Conservation (phyloP, 2,113 vertebrate genomes). For the Halcyon malimbica region DNA sequence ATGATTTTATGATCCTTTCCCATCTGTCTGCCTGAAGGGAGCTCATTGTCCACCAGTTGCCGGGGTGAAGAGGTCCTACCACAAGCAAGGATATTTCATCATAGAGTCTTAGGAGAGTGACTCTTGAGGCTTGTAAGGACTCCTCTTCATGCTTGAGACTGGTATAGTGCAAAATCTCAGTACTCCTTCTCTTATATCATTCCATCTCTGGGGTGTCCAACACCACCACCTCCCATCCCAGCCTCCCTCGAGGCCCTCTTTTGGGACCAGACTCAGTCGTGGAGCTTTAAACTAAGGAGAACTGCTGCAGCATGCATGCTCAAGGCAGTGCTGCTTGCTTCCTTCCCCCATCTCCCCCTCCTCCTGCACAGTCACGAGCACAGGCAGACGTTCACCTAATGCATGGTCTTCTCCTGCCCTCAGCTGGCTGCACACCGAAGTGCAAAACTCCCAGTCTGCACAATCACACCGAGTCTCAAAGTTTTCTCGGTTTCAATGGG, state of each 20-base stretch:
- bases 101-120: neutral
- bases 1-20: neutral
- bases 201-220: neutral
- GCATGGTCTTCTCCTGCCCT: slow-evolving; percentile 56
- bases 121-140: fast-evolving
- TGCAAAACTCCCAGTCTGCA: neutral
- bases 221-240: neutral
- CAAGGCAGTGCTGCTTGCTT: neutral
- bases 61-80: neutral
- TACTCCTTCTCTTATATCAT: neutral
- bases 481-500: fast-evolving
- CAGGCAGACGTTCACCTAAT: fast-evolving
- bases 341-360: neutral
- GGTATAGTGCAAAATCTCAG: neutral
- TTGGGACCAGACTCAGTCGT: fast-evolving
- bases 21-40: neutral
- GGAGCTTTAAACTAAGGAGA: neutral
- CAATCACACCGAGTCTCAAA: fast-evolving
- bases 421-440: slow-evolving; percentile 44
- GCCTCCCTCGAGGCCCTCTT: neutral
- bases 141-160: neutral
- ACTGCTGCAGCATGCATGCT: neutral
- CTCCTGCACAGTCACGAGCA: neutral
- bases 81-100: neutral
- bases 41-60: fast-evolving